Conservation (phyloP, 2,888 invertebrate species). For the Mechanitis mazaeus region DNA sequence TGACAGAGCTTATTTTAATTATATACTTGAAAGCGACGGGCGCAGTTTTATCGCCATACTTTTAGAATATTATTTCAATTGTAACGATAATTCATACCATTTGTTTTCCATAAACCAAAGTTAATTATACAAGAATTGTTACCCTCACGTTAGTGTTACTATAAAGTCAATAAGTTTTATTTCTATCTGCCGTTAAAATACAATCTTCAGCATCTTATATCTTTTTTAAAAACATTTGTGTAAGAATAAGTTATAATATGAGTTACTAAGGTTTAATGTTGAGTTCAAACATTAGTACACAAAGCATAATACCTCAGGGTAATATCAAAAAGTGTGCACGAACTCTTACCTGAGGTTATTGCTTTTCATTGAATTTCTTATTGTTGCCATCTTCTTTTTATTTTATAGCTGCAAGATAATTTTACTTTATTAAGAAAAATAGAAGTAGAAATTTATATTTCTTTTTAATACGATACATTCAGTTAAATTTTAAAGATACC, state of each 20-base stretch:
- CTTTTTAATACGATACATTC: conserved; percentile 1
- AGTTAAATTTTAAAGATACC: too few species aligned
- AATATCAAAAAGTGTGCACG: conserved; percentile 41
- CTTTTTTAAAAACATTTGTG: neutral
- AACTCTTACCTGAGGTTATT: conserved; percentile 27
- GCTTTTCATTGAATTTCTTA: conserved; percentile 34
- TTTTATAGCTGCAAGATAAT: conserved; percentile 23
- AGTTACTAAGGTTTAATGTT: conserved; percentile 4
- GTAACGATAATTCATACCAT: too few species aligned
- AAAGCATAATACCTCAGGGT: conserved; percentile 32
- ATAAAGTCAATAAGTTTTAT: too few species aligned
- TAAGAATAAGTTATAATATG: conserved; percentile 1
- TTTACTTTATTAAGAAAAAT: conserved; percentile 20
- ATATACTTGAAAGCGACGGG: too few species aligned
- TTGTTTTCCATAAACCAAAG: too few species aligned
- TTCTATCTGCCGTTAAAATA: too few species aligned
- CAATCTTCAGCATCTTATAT: too few species aligned
- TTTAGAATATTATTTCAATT: too few species aligned
- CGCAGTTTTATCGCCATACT: too few species aligned
- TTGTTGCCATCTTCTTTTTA: conserved; percentile 30
- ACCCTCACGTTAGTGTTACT: too few species aligned
- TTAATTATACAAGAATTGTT: too few species aligned
- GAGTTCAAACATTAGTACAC: neutral
- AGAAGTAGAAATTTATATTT: conserved; percentile 20
- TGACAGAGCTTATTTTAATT: too few species aligned